Base-by-base conservation (phyloP, 2,888 invertebrate genomes). In the Drosophila histrio region DNA sequence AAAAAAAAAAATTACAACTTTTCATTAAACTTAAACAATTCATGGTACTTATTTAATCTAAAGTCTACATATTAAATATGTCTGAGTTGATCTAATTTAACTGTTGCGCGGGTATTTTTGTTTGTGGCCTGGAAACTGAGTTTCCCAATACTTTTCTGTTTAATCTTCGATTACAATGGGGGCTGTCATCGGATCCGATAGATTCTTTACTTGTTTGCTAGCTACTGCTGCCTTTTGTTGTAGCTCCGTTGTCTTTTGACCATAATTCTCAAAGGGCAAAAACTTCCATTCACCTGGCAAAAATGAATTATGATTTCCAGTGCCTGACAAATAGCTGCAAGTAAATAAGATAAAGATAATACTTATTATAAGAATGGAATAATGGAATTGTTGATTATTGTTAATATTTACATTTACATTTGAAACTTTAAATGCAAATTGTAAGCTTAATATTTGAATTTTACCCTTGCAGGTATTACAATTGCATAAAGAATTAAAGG, bases 101-200 rank as follows among this genome's bases (percentile, higher is more conserved):
- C 7, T 76, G 64, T 38, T 61, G 76, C 63, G 72, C 72, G 57
- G 63, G 62, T 67, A 17, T 22, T 22, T 43, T 34, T 46, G 34
- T 53, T 53, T 19, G 30, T 13, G 24, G 7, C 30, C 7, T 28
- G 19, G 9, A 57, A 39, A 71, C 38, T 36, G 11, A 9, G 22
- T 56, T 54, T 52, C 39, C 39, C 7, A 8, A 6, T 11, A 11
- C 39, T 41, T 41, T 34, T n/a, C n/a, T 19, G 11, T 13, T 56
- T 72, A 86, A 70, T 88, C 89, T 34, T 88, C 88, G 57, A 88
- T 88, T 34, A 89, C 52, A 49, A 88, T 88, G 38, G 89, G 69
- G 19, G 77, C 8, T 36, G 36, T 34, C 19, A 30, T 6, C 47
- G 46, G 13, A 11, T 30, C 54, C n/a, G 57, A 36, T 49, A 41